These are phyloP conservation scores for Pocota personata DNA, from an alignment of 2,888 invertebrate species.

Conservation along the genomic window DNA sequence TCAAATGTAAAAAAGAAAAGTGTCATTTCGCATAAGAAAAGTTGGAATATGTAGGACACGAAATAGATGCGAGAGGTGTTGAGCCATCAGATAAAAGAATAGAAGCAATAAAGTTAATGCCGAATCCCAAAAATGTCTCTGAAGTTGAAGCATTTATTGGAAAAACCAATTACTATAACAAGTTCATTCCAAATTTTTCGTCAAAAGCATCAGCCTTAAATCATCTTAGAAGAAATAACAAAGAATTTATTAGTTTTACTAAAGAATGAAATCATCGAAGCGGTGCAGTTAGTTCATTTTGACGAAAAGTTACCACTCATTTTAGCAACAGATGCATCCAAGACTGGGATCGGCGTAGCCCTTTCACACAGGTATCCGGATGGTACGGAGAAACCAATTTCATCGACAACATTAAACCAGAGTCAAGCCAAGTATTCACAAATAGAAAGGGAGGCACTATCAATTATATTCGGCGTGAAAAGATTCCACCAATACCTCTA, in stretches of 20 bases:
- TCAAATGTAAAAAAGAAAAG: too few species aligned
- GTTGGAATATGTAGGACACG: not conserved
- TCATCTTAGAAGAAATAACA: not conserved
- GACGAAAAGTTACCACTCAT: too few species aligned
- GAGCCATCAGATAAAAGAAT: not conserved
- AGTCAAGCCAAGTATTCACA: conserved; percentile 39
- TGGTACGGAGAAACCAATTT: conserved; percentile 48
- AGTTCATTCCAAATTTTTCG: not conserved
- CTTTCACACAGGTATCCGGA: conserved; percentile 3
- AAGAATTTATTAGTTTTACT: not conserved
- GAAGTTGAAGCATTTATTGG: not conserved
- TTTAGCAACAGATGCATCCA: not conserved
- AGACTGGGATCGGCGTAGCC: not conserved
- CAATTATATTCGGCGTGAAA: conserved; percentile 40
- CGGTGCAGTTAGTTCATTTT: not conserved
- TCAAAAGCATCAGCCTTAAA: not conserved
- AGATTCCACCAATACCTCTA: conserved; percentile 51
- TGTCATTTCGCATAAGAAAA: too few species aligned
- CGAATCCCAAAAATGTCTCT: not conserved
- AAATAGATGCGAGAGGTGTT: not conserved
- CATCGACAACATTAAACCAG: not conserved
- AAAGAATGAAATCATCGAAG: not conserved
- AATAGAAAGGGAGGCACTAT: conserved; percentile 50
- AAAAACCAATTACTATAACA: not conserved
- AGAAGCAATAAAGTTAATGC: not conserved